Conservation (phyloP, 1,140 invertebrate species). For the Procambarus clarkii region DNA sequence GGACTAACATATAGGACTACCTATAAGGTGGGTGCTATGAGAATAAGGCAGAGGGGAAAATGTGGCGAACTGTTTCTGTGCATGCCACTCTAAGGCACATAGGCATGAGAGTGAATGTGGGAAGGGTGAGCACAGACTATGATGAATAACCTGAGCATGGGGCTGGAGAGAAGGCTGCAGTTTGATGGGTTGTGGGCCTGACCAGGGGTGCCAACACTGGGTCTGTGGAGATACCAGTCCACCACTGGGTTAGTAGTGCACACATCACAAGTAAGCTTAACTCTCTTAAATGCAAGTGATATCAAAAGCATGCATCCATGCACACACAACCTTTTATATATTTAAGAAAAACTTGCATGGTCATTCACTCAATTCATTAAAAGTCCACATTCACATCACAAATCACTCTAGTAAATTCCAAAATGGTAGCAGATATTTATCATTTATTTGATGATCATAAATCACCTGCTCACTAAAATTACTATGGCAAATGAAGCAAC, state of each 20-base stretch:
- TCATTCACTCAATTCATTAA: too few relatives aligned
- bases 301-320: not conserved
- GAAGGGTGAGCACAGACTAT: slow-evolving; percentile 12
- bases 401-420: too few relatives aligned
- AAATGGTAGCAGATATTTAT: too few relatives aligned
- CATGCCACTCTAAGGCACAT: not conserved
- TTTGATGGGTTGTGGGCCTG: slow-evolving; percentile 46
- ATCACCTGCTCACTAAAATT: too few relatives aligned
- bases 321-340: not conserved
- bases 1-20: not conserved
- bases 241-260: slow-evolving; percentile 41
- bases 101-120: not conserved
- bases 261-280: not conserved
- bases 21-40: not conserved
- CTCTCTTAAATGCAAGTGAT: not conserved
- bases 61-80: not conserved
- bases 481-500: too few relatives aligned
- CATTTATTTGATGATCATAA: too few relatives aligned
- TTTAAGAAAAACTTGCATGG: too few relatives aligned
- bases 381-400: too few relatives aligned
- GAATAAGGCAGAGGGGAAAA: not conserved
- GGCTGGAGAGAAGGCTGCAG: slow-evolving; percentile 68
- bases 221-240: slow-evolving; percentile 62
- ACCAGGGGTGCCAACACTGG: slow-evolving; percentile 48
- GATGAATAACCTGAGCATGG: slow-evolving; percentile 66